phyloP scores from a whole-genome alignment of 2,888 invertebrate genomes.

The Eristalis tenax region DNA sequence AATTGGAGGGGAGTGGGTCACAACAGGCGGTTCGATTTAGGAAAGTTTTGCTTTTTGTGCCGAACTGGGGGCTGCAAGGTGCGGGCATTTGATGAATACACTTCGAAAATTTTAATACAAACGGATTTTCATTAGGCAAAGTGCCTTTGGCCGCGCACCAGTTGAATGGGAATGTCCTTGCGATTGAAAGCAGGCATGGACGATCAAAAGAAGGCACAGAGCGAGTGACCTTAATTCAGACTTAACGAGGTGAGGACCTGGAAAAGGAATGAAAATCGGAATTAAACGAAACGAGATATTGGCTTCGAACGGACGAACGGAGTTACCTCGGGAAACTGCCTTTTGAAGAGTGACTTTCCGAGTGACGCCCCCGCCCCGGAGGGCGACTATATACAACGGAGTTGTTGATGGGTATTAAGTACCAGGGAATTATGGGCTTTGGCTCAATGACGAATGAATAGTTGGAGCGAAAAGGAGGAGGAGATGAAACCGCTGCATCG shows the following conservation, averaged over 20 bases:
- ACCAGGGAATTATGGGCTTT: too few species aligned
- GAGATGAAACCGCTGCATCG: too few species aligned
- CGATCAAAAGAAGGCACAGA: neutral
- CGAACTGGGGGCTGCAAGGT: neutral
- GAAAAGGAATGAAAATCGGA: neutral
- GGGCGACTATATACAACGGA: too few species aligned
- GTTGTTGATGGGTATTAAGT: too few species aligned
- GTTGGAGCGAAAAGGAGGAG: too few species aligned
- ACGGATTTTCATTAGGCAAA: conserved; percentile 45
- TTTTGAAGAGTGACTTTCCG: too few species aligned
- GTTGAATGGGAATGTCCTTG: conserved; percentile 34
- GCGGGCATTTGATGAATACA: conserved; percentile 1
- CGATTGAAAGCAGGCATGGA: neutral
- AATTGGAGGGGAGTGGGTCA: neutral
- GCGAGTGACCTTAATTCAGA: conserved; percentile 9
- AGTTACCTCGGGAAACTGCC: too few species aligned
- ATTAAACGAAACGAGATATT: too few species aligned
- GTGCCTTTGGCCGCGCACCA: conserved; percentile 14
- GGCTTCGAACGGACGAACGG: too few species aligned
- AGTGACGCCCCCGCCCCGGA: too few species aligned
- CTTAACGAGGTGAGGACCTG: neutral
- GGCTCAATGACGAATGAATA: too few species aligned
- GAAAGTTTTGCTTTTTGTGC: conserved; percentile 1
- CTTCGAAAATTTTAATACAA: conserved; percentile 39
- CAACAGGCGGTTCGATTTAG: neutral